Evolutionary conservation across 2,888 invertebrate species (phyloP).

Genomic region (Trachelus troglodyta): DNA sequence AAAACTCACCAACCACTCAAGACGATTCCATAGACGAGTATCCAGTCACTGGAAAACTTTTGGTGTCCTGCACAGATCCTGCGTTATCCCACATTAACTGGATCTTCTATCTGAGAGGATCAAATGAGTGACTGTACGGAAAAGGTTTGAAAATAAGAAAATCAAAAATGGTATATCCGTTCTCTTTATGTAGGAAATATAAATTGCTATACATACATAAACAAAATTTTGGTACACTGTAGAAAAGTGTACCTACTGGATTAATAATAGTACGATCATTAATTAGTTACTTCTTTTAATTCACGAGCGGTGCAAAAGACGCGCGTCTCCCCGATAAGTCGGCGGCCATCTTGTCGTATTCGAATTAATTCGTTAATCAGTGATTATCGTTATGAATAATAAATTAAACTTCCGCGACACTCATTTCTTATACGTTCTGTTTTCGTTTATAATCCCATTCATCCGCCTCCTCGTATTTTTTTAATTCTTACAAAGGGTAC

Average conservation of each 20-base stretch:
- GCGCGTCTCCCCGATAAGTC: conserved; percentile 23
- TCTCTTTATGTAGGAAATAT: conserved; percentile 34
- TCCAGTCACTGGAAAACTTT: conserved; percentile 42
- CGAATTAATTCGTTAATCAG: conserved; percentile 14
- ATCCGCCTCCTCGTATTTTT: not conserved
- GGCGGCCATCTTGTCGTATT: conserved; percentile 8
- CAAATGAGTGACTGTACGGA: not conserved
- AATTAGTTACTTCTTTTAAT: conserved; percentile 12
- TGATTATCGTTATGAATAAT: conserved; percentile 8
- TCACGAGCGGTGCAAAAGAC: conserved; percentile 31
- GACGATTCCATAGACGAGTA: conserved; percentile 15
- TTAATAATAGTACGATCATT: conserved; percentile 20
- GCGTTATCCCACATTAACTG: conserved; percentile 35
- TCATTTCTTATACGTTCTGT: not conserved
- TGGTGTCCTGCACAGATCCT: conserved; percentile 35
- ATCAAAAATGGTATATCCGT: not conserved
- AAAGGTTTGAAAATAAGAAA: not conserved
- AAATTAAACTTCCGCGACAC: not conserved
- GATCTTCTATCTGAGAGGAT: conserved; percentile 45
- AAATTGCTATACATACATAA: conserved; percentile 37
- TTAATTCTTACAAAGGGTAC: conserved; percentile 8
- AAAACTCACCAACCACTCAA: not conserved
- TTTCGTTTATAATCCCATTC: not conserved
- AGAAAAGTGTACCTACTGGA: conserved; percentile 26
- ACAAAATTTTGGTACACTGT: conserved; percentile 29